These are phyloP conservation scores for Notolepis coatsorum DNA, from an alignment of 2,797 vertebrate genomes.

Conservation along the genomic window DNA sequence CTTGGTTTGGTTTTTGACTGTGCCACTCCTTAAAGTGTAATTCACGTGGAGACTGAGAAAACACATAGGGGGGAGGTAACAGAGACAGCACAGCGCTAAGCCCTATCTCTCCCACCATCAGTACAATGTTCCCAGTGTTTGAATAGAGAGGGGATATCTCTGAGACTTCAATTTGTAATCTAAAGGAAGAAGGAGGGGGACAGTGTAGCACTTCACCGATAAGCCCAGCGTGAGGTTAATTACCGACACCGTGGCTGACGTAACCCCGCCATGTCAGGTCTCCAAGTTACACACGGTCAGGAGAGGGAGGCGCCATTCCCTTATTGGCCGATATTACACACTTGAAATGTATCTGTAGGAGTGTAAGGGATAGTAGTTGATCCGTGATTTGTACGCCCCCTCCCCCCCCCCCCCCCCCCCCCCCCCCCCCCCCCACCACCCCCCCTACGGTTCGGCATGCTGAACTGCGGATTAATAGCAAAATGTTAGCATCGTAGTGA, in stretches of 20 bases:
- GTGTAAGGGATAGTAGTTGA: neutral
- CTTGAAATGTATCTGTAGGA: constrained; percentile 22
- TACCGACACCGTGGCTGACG: constrained; percentile 69
- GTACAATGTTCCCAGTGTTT: constrained; percentile 76
- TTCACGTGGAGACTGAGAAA: constrained; percentile 50
- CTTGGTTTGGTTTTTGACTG: too few relatives aligned
- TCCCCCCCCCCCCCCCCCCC: too few relatives aligned
- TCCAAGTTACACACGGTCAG: constrained; percentile 60
- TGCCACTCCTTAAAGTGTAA: constrained; percentile 31
- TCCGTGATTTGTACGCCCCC: constrained; percentile 7
- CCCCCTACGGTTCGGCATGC: too few relatives aligned
- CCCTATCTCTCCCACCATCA: constrained; percentile 67
- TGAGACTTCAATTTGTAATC: constrained; percentile 79
- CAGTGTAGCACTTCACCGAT: constrained; percentile 73
- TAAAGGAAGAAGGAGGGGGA: constrained; percentile 63
- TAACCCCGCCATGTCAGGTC: constrained; percentile 65
- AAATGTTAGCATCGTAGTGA: too few relatives aligned
- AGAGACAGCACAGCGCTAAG: constrained; percentile 37
- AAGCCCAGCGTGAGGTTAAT: constrained; percentile 78
- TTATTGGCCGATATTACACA: constrained; percentile 62
- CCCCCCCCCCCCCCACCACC: too few relatives aligned
- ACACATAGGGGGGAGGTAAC: constrained; percentile 30
- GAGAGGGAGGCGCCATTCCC: constrained; percentile 29
- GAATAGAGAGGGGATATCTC: constrained; percentile 73
- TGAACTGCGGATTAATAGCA: too few relatives aligned